phyloP scores from a whole-genome alignment of 2,113 vertebrate species.

The Sciurus niger region DNA sequence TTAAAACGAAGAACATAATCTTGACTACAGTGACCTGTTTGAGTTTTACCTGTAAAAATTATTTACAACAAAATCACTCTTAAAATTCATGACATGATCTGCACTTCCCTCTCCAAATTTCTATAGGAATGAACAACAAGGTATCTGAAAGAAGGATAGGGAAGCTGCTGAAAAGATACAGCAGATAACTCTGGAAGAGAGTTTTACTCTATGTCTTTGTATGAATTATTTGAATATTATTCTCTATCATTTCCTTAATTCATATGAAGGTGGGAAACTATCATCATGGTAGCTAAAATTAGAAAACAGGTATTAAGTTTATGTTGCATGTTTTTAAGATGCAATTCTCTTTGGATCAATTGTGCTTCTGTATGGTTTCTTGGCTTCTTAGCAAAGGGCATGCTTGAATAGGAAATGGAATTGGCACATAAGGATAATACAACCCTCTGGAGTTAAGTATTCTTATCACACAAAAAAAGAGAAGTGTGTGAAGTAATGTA shows the following conservation, averaged over 20 bases:
- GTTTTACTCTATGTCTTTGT: not conserved
- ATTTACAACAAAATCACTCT: not conserved
- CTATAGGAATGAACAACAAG: not conserved
- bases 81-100: not conserved
- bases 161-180: not conserved
- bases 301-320: not conserved
- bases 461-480: not conserved
- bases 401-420: constrained; percentile 2
- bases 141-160: not conserved
- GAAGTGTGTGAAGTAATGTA: not conserved
- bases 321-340: not conserved
- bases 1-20: not conserved
- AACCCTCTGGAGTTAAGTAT: not conserved
- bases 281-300: not conserved
- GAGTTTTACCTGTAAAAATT: not conserved
- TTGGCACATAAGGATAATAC: not conserved
- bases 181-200: not conserved
- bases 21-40: not conserved
- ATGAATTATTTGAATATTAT: not conserved
- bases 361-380: not conserved
- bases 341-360: not conserved
- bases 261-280: not conserved
- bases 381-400: constrained; percentile 21
- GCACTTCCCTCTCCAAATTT: not conserved
- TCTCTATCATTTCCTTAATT: not conserved